Evolutionary conservation across 2,113 vertebrate species (phyloP).

Genomic region (Typhlomys cinereus): DNA sequence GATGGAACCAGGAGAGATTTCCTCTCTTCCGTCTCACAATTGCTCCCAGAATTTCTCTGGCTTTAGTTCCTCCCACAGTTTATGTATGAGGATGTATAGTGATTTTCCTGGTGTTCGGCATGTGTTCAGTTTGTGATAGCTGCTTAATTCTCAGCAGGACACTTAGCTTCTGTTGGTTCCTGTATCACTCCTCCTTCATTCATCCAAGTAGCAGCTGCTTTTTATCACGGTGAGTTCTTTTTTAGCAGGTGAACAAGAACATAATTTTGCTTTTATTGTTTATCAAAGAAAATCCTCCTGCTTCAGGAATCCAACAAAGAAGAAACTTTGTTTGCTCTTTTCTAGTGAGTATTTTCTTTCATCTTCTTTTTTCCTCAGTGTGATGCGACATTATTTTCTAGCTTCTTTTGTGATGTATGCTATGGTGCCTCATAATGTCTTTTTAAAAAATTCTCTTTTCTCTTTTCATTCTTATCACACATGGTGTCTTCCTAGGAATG

Average conservation of each 20-base stretch:
- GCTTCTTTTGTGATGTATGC: background rate
- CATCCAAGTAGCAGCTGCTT: background rate
- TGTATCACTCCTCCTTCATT: background rate
- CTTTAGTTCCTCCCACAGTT: conserved; percentile 1
- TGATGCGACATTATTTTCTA: background rate
- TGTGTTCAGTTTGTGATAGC: background rate
- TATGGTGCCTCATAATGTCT: too few relatives aligned
- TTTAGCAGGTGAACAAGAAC: conserved; percentile 23
- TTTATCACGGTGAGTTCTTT: background rate
- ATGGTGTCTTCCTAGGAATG: background rate
- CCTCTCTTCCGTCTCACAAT: background rate
- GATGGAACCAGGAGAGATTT: background rate
- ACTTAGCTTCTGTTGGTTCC: background rate
- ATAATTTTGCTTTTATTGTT: background rate
- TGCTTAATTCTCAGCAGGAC: background rate
- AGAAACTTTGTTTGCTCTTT: background rate
- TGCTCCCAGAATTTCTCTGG: conserved; percentile 39
- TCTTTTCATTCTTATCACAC: background rate
- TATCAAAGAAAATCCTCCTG: background rate
- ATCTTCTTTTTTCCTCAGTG: background rate
- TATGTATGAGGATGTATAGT: background rate
- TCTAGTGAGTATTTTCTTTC: background rate
- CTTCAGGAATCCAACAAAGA: background rate
- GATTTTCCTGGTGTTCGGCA: background rate
- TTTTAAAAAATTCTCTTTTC: background rate